Base-by-base conservation (phyloP, 2,113 vertebrate species). In the Ailuropoda melanoleuca region DNA sequence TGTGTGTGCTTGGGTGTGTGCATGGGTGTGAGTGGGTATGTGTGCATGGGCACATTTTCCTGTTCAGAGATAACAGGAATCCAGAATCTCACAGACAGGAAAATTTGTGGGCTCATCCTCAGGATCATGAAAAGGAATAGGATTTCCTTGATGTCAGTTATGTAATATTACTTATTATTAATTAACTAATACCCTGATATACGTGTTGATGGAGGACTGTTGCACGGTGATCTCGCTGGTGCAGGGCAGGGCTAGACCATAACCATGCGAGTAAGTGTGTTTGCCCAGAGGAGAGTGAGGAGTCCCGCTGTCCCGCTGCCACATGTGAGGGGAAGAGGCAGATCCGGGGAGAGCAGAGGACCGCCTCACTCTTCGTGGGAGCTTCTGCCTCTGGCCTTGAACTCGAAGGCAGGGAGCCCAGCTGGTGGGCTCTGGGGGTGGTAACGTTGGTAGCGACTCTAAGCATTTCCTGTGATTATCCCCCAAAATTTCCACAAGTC, bases 381-480 rank as follows among this genome's bases (percentile, higher is more conserved):
- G 4, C 19, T 11, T 58, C 39, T 26, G 37, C 37, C 53, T 48
- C 0, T 39, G 37, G 50, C 23, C 23, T 43, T 34, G 37, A 50
- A 24, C 37, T 81, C 0, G 9, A 56, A 83, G 12, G 21, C 14
- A 77, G 10, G 46, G 21, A 46, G 39, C 74, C 74, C 21, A 6
- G 18, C 55, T 0, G 2, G 39, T 1, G 13, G 29, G 26, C 39
- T 68, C 14, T 4, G 77, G n/a, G 2, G 19, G 3, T 2, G 15
- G 66, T 2, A 55, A 4, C 19, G 3, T 0, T 2, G 29, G 39
- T 1, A 48, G 58, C 18, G 23, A 14, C 55, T n/a, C 43, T 5
- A 17, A 75, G 55, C 34, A 29, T 17, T 24, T 43, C 43, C 18
- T 53, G 43, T 3, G 2, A 39, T 37, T 29, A 7, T 9, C 18